Conservation (phyloP, 2,113 vertebrate species). For the Oryzias woworae region DNA sequence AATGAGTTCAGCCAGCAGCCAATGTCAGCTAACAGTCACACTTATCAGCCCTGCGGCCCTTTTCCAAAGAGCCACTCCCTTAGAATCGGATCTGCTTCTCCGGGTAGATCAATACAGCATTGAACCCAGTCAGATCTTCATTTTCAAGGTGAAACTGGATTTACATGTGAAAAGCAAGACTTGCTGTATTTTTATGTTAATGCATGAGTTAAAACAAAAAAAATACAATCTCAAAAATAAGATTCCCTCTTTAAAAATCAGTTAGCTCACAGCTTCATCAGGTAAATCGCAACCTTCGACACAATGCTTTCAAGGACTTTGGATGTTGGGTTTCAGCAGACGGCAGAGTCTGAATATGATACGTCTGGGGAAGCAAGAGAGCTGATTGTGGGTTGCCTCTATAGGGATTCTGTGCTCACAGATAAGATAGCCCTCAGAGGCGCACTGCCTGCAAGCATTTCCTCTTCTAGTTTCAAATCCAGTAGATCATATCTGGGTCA, state of each 20-base stretch:
- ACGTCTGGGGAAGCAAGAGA: conserved; percentile 39
- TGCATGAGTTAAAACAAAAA: conserved; percentile 8
- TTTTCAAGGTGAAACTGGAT: conserved; percentile 48
- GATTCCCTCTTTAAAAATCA: neutral
- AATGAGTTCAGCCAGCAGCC: conserved; percentile 66
- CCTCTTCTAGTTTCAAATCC: conserved; percentile 46
- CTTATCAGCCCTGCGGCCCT: conserved; percentile 43
- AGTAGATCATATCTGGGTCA: conserved; percentile 69
- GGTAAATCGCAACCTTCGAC: conserved; percentile 9
- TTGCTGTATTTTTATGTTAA: neutral
- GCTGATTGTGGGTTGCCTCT: conserved; percentile 54
- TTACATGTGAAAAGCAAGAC: conserved; percentile 11
- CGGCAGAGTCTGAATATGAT: conserved; percentile 48
- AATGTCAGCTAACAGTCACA: conserved; percentile 62
- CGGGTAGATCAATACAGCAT: conserved; percentile 38
- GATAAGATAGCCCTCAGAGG: conserved; percentile 60
- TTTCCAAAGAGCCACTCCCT: conserved; percentile 53
- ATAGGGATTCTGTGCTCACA: conserved; percentile 53
- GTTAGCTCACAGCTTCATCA: conserved; percentile 12
- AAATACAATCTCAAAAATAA: neutral
- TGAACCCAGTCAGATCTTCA: conserved; percentile 31
- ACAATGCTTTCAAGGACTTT: conserved; percentile 44
- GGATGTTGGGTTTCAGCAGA: conserved; percentile 45
- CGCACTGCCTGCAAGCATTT: conserved; percentile 36
- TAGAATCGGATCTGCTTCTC: conserved; percentile 55